phyloP scores from a whole-genome alignment of 1,140 invertebrate genomes.

The Plutomurus gul region DNA sequence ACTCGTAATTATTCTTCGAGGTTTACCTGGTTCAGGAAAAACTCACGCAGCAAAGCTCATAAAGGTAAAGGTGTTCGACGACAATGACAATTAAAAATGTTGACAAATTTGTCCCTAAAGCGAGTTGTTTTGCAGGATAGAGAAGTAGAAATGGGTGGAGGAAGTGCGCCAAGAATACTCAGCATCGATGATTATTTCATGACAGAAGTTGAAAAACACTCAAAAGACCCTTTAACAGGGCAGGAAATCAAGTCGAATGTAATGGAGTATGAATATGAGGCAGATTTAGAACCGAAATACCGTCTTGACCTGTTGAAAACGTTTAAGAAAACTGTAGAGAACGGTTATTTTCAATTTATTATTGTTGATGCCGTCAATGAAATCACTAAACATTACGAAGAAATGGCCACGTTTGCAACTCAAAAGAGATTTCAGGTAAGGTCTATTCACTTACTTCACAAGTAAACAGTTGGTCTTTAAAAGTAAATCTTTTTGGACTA shows the following conservation, averaged over 20 bases:
- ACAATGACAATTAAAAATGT: not conserved
- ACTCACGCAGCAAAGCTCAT: conserved; percentile 84
- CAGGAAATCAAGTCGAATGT: conserved; percentile 67
- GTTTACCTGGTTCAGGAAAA: conserved; percentile 87
- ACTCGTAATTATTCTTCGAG: conserved; percentile 86
- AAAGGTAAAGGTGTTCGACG: too few relatives aligned
- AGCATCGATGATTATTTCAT: conserved; percentile 96
- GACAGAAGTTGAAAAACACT: conserved; percentile 81
- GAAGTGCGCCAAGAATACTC: conserved; percentile 81
- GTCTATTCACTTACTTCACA: not conserved
- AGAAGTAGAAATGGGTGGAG: conserved; percentile 71
- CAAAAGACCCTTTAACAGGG: conserved; percentile 76
- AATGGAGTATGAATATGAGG: conserved; percentile 90
- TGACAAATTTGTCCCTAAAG: conserved; percentile 47
- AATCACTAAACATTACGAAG: conserved; percentile 77
- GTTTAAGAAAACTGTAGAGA: conserved; percentile 88
- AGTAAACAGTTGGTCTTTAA: too few relatives aligned
- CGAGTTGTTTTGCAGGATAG: too few relatives aligned
- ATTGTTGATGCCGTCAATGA: conserved; percentile 88
- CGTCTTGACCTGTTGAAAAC: conserved; percentile 80
- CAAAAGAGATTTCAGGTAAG: conserved; percentile 85
- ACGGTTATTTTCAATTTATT: conserved; percentile 90
- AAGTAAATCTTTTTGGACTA: not conserved
- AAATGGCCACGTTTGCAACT: conserved; percentile 86
- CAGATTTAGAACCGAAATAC: conserved; percentile 80